Conservation (phyloP, 1,140 invertebrate genomes). For the Coenobita brevimanus region DNA sequence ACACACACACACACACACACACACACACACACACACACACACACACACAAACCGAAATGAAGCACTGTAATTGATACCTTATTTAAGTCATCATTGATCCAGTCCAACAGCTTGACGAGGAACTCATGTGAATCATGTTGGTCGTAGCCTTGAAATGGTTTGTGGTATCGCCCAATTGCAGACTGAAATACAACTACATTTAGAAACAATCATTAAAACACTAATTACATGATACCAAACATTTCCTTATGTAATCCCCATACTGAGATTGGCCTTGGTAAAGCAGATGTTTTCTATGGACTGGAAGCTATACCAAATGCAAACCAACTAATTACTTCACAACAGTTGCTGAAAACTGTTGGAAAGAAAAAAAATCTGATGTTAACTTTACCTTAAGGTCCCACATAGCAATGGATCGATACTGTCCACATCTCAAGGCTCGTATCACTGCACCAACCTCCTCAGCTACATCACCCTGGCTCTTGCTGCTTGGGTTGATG, state of each 20-base stretch:
- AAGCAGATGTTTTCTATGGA: no score
- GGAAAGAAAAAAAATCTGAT: no score
- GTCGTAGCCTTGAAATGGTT: constrained; percentile 86
- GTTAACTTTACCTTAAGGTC: constrained; percentile 81
- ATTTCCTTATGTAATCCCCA: no score
- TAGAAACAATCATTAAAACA: background rate
- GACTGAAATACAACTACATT: constrained; percentile 74
- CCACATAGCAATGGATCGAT: constrained; percentile 70
- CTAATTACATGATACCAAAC: no score
- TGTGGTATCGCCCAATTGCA: constrained; percentile 82
- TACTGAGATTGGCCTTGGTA: no score
- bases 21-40: no score
- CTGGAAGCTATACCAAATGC: no score
- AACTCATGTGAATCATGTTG: constrained; percentile 98
- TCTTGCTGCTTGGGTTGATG: constrained; percentile 39
- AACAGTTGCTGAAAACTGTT: no score
- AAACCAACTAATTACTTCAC: no score
- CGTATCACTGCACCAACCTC: constrained; percentile 84
- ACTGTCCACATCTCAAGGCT: constrained; percentile 84
- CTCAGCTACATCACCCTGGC: constrained; percentile 80
- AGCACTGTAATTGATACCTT: no score
- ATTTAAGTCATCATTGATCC: constrained; percentile 91
- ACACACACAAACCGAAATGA: no score
- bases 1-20: no score
- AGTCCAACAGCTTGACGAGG: constrained; percentile 90